phyloP scores from a whole-genome alignment of 92 coral and sea anemone genomes.

The Actinostola sp. region DNA sequence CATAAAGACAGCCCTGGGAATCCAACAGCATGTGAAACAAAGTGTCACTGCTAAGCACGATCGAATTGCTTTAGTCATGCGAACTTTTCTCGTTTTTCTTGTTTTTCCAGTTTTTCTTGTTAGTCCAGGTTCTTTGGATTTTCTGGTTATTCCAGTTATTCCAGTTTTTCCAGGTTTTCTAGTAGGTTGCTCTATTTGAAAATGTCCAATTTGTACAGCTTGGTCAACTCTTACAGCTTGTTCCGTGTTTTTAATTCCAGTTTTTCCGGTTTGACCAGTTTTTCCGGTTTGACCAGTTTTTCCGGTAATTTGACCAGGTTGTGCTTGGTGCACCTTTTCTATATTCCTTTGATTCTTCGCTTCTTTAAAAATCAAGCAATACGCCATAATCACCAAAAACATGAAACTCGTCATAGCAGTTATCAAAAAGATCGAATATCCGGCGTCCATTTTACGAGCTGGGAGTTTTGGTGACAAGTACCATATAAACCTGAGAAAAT shows the following conservation, averaged over 20 bases:
- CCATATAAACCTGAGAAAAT: slow-evolving; percentile 35
- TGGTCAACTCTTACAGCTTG: no score
- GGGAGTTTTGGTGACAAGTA: slow-evolving; percentile 21
- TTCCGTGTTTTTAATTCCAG: background rate
- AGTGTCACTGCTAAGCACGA: slow-evolving; percentile 52
- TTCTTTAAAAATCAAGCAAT: slow-evolving; percentile 34
- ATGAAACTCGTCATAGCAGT: slow-evolving; percentile 10
- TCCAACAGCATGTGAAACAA: slow-evolving; percentile 46
- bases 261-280: slow-evolving; percentile 1
- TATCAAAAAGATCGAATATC: slow-evolving; percentile 19
- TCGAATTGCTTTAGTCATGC: slow-evolving; percentile 39
- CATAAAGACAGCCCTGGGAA: slow-evolving; percentile 35
- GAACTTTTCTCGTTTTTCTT: slow-evolving; percentile 1
- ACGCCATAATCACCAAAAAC: slow-evolving; percentile 25
- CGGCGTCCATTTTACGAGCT: slow-evolving; percentile 2
- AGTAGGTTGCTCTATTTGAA: no score
- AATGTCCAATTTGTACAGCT: no score
- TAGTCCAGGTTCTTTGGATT: background rate
- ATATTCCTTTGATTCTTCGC: slow-evolving; percentile 15
- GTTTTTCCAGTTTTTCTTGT: slow-evolving; percentile 5
- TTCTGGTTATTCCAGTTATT: slow-evolving; percentile 9
- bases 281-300: no score
- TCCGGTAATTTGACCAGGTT: no score
- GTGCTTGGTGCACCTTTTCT: no score
- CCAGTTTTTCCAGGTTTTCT: background rate